Conservation (phyloP, 2,888 invertebrate genomes). For the Eutolmus rufibarbis region DNA sequence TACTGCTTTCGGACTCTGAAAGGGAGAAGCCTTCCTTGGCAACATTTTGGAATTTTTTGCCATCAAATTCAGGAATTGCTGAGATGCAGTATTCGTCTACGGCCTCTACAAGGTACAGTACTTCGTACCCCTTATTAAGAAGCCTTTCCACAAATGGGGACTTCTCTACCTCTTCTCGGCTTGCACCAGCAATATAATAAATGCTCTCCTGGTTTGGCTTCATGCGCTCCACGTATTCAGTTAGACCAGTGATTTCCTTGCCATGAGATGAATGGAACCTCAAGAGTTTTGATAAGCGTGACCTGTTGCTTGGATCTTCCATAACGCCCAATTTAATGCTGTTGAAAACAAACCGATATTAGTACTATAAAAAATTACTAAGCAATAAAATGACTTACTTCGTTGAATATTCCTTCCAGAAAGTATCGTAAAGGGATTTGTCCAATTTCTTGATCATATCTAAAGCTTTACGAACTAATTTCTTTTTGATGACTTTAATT, state of each 20-base stretch:
- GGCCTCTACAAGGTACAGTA: constrained; percentile 91
- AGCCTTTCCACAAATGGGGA: constrained; percentile 97
- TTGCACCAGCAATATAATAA: constrained; percentile 94
- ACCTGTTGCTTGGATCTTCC: constrained; percentile 97
- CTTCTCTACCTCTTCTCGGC: constrained; percentile 82
- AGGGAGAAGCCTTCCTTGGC: constrained; percentile 97
- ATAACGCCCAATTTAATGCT: constrained; percentile 94
- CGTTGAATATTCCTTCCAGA: constrained; percentile 99
- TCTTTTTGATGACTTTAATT: constrained; percentile 99
- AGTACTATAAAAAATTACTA: background rate
- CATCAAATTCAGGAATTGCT: constrained; percentile 96
- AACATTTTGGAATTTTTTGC: constrained; percentile 99
- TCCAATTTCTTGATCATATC: constrained; percentile 98
- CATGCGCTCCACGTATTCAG: constrained; percentile 94
- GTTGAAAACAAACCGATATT: constrained; percentile 50
- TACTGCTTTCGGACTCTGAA: constrained; percentile 73
- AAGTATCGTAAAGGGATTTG: constrained; percentile 85
- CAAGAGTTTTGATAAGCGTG: constrained; percentile 92
- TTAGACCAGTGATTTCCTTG: constrained; percentile 74
- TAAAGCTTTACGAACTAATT: constrained; percentile 93
- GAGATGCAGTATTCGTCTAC: constrained; percentile 98
- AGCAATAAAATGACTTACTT: constrained; percentile 70
- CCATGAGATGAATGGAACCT: constrained; percentile 85
- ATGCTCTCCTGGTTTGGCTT: constrained; percentile 93
- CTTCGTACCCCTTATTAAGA: constrained; percentile 92